Conservation (phyloP, 30 jellyfish, hydroid and myxozoan species). For the Morbakka virulenta region DNA sequence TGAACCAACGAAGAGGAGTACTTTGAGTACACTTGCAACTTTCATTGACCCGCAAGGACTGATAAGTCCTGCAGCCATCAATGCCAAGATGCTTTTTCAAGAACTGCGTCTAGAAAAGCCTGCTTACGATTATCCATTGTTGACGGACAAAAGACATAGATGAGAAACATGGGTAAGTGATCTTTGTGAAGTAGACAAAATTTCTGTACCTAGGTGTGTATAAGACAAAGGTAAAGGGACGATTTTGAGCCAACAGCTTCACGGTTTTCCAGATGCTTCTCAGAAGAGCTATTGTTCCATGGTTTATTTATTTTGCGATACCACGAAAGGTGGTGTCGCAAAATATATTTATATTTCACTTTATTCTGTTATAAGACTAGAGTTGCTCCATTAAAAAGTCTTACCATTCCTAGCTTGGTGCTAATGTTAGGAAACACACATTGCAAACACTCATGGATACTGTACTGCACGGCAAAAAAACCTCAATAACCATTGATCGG, state of each 20-base stretch:
- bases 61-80: not conserved
- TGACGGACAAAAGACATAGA: not conserved
- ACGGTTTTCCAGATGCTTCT: slow-evolving; percentile 56
- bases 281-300: no score
- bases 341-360: not conserved
- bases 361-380: slow-evolving; percentile 31
- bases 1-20: slow-evolving; percentile 6
- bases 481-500: slow-evolving; percentile 26
- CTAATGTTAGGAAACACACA: slow-evolving; percentile 42
- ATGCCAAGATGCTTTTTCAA: slow-evolving; percentile 25
- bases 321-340: slow-evolving; percentile 38
- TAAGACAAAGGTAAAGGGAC: slow-evolving; percentile 16
- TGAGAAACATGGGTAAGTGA: slow-evolving; percentile 38
- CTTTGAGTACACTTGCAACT: slow-evolving; percentile 4
- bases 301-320: slow-evolving; percentile 9
- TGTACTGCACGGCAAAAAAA: slow-evolving; percentile 12
- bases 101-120: slow-evolving; percentile 1
- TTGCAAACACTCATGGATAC: slow-evolving; percentile 27
- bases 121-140: slow-evolving; percentile 43
- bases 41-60: no score
- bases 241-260: slow-evolving; percentile 24
- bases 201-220: slow-evolving; percentile 21
- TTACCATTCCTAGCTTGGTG: slow-evolving; percentile 44
- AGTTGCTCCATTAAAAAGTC: slow-evolving; percentile 55
- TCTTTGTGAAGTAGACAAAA: not conserved